Conservation (phyloP, 1,140 invertebrate species). For the Drosophila melanica region DNA sequence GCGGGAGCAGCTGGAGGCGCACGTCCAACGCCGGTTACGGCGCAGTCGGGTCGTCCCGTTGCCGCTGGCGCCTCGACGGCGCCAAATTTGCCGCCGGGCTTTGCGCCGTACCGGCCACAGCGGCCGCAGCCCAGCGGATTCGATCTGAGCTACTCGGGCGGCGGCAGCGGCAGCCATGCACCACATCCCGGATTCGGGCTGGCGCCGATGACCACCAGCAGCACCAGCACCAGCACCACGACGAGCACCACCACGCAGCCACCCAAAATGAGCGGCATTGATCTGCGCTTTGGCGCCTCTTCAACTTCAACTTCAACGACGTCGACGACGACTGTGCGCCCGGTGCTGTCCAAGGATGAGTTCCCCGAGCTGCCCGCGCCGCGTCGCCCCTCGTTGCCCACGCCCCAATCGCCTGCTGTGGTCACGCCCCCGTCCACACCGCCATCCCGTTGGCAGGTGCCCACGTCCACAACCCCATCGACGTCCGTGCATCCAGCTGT, state of each 20-base stretch:
- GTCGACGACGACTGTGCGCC: constrained; percentile 51
- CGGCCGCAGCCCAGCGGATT: constrained; percentile 71
- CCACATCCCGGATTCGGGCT: constrained; percentile 57
- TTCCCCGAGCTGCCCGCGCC: constrained; percentile 68
- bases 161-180: constrained; percentile 22
- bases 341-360: constrained; percentile 72
- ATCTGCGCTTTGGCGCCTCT: constrained; percentile 58
- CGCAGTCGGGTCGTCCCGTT: background rate
- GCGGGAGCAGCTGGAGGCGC: background rate
- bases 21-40: background rate
- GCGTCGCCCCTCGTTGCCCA: constrained; percentile 66
- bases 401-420: constrained; percentile 45
- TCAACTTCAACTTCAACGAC: constrained; percentile 31
- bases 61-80: constrained; percentile 17
- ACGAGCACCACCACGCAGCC: constrained; percentile 46
- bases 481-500: constrained; percentile 30
- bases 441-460: constrained; percentile 66
- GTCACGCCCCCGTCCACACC: constrained; percentile 38
- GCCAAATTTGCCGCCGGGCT: constrained; percentile 66
- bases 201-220: constrained; percentile 37
- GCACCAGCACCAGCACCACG: constrained; percentile 53
- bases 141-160: constrained; percentile 77
- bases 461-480: constrained; percentile 37
- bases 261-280: constrained; percentile 25
- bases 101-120: constrained; percentile 67